A percentile compares a stretch with the other conserved stretches of the same genome.
Evolutionary conservation across 2,888 invertebrate genomes (phyloP).

Genomic region (Cosmia pyralina): DNA sequence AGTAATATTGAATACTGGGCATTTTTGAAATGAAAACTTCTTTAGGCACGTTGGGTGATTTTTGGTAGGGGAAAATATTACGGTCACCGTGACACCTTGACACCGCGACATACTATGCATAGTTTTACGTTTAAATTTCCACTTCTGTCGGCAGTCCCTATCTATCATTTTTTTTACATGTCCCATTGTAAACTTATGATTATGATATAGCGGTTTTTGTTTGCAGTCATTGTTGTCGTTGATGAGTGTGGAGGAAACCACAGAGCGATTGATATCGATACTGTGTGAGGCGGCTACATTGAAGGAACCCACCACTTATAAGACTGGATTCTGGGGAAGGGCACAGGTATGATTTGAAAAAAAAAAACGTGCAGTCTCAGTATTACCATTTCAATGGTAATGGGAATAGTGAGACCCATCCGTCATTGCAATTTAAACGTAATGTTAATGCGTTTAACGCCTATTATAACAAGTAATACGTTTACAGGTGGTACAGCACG

Average conservation of each 20-base stretch:
- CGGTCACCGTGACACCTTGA: too few relatives aligned
- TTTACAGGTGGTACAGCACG: conserved; percentile 94
- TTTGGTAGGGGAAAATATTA: too few relatives aligned
- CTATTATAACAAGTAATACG: background rate
- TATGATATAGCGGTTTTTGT: conserved; percentile 26
- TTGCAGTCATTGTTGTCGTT: conserved; percentile 93
- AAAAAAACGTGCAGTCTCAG: too few relatives aligned
- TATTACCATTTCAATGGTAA: too few relatives aligned
- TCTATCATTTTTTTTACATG: background rate
- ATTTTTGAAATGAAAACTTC: too few relatives aligned
- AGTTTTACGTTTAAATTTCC: too few relatives aligned
- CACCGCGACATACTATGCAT: too few relatives aligned
- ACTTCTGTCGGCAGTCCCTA: too few relatives aligned
- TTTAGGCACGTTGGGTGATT: too few relatives aligned
- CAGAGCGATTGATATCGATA: conserved; percentile 96
- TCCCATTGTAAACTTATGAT: background rate
- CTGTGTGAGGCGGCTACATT: conserved; percentile 96
- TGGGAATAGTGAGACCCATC: too few relatives aligned
- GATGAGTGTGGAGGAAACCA: conserved; percentile 95
- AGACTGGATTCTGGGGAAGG: conserved; percentile 97
- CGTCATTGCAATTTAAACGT: background rate
- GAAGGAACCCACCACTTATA: conserved; percentile 95
- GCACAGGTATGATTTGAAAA: conserved; percentile 95
- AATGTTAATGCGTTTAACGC: background rate
- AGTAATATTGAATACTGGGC: background rate